A percentile compares a stretch with the other conserved stretches of the same genome.
These are phyloP conservation scores for Acanthiza pusilla DNA, from an alignment of 2,797 vertebrate genomes.

Conservation along the genomic window DNA sequence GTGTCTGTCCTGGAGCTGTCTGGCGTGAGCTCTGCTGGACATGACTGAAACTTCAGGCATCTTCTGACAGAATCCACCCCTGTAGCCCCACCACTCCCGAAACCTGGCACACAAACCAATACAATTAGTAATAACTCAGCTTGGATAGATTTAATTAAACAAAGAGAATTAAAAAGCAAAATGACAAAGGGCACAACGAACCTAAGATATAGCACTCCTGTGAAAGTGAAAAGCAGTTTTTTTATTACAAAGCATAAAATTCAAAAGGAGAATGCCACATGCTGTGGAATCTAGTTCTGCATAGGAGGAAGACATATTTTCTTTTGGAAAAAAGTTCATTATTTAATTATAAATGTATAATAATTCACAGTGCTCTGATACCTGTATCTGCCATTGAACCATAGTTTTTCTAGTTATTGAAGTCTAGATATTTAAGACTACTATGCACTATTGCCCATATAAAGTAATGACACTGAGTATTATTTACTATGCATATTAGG, in stretches of 20 bases:
- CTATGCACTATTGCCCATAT: neutral
- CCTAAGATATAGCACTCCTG: neutral
- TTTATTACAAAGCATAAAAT: neutral
- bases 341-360: neutral
- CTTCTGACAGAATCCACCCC: neutral
- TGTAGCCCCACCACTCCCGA: neutral
- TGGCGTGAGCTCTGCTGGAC: rapidly evolving
- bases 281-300: neutral
- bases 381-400: neutral
- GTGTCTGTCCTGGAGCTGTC: neutral
- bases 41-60: neutral
- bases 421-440: neutral
- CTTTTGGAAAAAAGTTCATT: rapidly evolving
- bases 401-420: neutral
- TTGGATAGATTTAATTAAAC: neutral
- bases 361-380: neutral
- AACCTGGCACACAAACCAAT: neutral
- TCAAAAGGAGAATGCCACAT: neutral
- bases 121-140: neutral
- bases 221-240: neutral
- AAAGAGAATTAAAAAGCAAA: neutral
- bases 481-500: neutral
- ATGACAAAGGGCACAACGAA: neutral
- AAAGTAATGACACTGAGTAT: neutral
- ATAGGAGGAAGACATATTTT: neutral